A percentile compares a stretch with the other conserved stretches of the same genome.
Conservation (phyloP, 2,888 invertebrate species). For the Cancer borealis region DNA sequence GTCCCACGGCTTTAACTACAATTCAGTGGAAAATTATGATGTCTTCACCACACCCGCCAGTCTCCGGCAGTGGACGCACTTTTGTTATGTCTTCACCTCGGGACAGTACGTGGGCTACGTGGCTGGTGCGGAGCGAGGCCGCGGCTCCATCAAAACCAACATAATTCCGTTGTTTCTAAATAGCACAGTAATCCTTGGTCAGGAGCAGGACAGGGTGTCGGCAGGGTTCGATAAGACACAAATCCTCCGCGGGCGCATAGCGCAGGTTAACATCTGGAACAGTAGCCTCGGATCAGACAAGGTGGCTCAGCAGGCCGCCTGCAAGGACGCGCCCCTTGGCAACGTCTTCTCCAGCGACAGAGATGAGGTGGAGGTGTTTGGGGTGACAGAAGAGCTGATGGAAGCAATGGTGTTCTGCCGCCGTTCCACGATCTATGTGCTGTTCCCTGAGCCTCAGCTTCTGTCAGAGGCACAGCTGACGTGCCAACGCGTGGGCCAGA, state of each 20-base stretch:
- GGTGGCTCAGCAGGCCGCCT: conserved; percentile 53
- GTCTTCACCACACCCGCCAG: conserved; percentile 62
- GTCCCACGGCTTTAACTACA: conserved; percentile 72
- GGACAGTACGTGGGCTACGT: conserved; percentile 72
- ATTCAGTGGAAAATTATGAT: conserved; percentile 62
- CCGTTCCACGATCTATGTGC: conserved; percentile 61
- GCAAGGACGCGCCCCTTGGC: conserved; percentile 47
- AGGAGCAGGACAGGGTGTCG: conserved; percentile 71
- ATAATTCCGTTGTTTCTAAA: conserved; percentile 62
- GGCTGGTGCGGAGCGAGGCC: conserved; percentile 56
- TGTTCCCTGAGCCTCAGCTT: conserved; percentile 66
- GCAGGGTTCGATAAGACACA: conserved; percentile 68
- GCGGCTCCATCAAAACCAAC: conserved; percentile 61
- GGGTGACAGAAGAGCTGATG: conserved; percentile 58
- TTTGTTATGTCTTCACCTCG: conserved; percentile 69
- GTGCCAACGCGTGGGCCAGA: conserved; percentile 64
- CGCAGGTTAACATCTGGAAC: conserved; percentile 73
- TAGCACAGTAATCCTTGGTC: conserved; percentile 69
- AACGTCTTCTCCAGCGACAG: conserved; percentile 71
- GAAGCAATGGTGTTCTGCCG: conserved; percentile 55
- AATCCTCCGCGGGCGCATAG: conserved; percentile 62
- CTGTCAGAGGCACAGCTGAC: conserved; percentile 55
- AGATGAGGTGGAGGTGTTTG: conserved; percentile 67
- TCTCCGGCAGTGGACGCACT: conserved; percentile 69
- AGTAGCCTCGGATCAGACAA: conserved; percentile 63